Evolutionary conservation across 2,888 invertebrate genomes (phyloP).

Genomic region (Eupelmus urozonus): DNA sequence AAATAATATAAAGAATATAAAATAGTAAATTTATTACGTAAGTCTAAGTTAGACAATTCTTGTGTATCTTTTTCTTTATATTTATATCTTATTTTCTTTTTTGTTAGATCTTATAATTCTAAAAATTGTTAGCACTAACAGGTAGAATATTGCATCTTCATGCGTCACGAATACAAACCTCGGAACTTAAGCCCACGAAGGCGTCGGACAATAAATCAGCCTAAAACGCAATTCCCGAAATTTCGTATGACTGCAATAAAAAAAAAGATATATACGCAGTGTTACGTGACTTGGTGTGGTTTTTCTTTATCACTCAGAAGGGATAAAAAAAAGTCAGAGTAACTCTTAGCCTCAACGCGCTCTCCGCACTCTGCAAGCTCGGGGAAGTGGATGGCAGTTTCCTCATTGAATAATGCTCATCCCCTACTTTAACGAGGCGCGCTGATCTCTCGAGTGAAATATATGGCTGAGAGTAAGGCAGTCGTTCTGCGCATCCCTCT

Average conservation of each 20-base stretch:
- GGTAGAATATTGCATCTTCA: too few species aligned
- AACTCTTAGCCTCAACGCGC: not conserved
- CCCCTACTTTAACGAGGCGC: constrained; percentile 36
- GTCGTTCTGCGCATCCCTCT: not conserved
- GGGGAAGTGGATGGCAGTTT: constrained; percentile 31
- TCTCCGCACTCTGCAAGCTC: not conserved
- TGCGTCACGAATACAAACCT: too few species aligned
- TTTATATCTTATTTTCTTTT: too few species aligned
- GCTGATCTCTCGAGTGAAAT: constrained; percentile 44
- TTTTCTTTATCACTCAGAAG: constrained; percentile 35
- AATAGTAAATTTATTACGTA: too few species aligned
- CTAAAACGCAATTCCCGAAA: not conserved
- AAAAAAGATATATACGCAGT: constrained; percentile 3
- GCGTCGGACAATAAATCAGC: not conserved
- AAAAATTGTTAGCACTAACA: too few species aligned
- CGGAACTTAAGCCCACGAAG: too few species aligned
- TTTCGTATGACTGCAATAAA: constrained; percentile 4
- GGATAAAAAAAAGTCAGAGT: constrained; percentile 25
- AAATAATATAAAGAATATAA: too few species aligned
- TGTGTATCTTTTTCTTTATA: too few species aligned
- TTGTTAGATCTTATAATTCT: too few species aligned
- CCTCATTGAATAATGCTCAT: constrained; percentile 49
- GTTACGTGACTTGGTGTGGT: constrained; percentile 23
- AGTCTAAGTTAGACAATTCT: too few species aligned
- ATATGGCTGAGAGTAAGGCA: constrained; percentile 31